A percentile compares a stretch with the other conserved stretches of the same genome.
Conservation (phyloP, 1,140 invertebrate genomes). For the Phortica variegata region DNA sequence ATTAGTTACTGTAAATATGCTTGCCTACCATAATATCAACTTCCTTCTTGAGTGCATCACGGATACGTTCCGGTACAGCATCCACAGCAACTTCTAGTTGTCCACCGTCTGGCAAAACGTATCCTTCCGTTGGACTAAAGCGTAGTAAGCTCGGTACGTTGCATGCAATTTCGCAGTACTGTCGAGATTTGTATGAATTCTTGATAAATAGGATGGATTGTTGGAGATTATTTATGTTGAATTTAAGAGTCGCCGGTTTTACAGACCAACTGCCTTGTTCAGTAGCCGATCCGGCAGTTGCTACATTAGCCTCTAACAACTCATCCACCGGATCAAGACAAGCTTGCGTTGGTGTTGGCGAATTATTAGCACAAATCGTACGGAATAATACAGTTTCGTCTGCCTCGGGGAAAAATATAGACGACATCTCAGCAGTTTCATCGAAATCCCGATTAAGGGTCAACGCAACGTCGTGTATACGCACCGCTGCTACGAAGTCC, state of each 20-base stretch:
- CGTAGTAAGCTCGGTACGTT: constrained; percentile 29
- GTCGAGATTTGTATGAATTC: constrained; percentile 35
- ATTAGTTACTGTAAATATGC: background rate
- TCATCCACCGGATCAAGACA: constrained; percentile 44
- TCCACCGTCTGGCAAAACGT: constrained; percentile 41
- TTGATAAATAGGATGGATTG: constrained; percentile 20
- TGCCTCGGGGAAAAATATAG: constrained; percentile 39
- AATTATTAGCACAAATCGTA: constrained; percentile 39
- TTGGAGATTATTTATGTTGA: constrained; percentile 15
- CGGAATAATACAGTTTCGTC: constrained; percentile 50
- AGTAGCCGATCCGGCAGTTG: constrained; percentile 17
- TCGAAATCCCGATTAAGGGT: constrained; percentile 49
- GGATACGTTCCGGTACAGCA: constrained; percentile 10
- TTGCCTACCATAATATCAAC: constrained; percentile 19
- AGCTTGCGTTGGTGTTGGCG: constrained; percentile 37
- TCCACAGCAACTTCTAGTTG: constrained; percentile 33
- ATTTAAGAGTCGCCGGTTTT: constrained; percentile 16
- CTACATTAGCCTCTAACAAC: constrained; percentile 25
- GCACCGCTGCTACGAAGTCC: constrained; percentile 40
- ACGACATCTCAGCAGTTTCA: constrained; percentile 38
- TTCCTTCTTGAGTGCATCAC: constrained; percentile 15
- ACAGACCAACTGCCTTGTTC: constrained; percentile 38
- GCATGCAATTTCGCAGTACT: constrained; percentile 42
- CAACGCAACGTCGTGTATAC: constrained; percentile 48
- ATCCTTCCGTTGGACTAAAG: constrained; percentile 35